Evolutionary conservation across 2,888 invertebrate species (phyloP), one percentile per base, ranked within the genome.

Genomic region (Thera britannica): DNA sequence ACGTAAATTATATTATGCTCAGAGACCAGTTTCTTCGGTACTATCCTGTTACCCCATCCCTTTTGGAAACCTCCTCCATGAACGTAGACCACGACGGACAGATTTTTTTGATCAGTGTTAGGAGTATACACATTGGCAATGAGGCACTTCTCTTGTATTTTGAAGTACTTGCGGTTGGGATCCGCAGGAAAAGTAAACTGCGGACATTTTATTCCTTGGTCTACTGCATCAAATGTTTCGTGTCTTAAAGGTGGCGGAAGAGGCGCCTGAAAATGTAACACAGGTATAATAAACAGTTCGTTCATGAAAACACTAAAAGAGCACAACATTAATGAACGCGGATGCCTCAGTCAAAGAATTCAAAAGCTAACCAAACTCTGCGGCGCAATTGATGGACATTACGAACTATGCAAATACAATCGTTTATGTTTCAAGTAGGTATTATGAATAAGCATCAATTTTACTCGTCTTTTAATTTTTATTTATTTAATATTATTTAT

Each of bases 91-190:
- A 83, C 46, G 0, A 84, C 84, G 5, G 83, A 75, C 0, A 79
- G 73, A 5, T 83, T 77, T 11, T 72, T 77, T 60, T 77, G 71
- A 49, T 77, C 58, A 1, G 86, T 88, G 58, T 84, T 78, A 0
- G 89, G 87, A 0, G 86, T 83, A 58, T 79, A 89, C 2, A 91
- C 78, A 70, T 84, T 90, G 2, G 87, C 79, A 6, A 86, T 73
- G 0, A 90, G 81, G 68, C 90, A 90, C 62, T 90, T 82, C 72
- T 90, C 90, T 58, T 75, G 62, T 36, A 60, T 58, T 7, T 51
- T 51, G 2, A 38, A 35, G n/a, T 23, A 23, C 23, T 23, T 49
- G 8, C 3, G 34, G 38, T 0, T 7, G n/a, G 23, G 23, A 34
- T 38, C 23, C 23, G 23, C 9, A 34, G 8, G 23, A 2, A 11